Evolutionary conservation across 1,140 invertebrate species (phyloP), one percentile per base, ranked within the genome.

Genomic region (Sesamia nonagrioides): DNA sequence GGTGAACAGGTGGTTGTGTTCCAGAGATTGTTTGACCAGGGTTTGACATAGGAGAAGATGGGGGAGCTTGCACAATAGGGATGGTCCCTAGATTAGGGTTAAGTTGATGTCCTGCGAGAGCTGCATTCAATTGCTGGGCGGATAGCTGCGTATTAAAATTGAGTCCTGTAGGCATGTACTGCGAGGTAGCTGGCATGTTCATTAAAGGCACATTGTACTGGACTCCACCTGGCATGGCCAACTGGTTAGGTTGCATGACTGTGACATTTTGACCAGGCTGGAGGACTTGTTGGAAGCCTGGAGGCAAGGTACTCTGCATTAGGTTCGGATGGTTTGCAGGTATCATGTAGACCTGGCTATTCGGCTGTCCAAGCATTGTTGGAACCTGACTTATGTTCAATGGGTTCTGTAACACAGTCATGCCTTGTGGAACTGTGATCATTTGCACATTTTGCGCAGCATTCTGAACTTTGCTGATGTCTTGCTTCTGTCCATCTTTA

Each of bases 341-440:
- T 79, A 94, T 94, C 93, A 94, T 94, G 77, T 94, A 94, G 2
- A 94, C 93, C 82, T 94, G 93, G 77, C 91, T 94, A 56, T 94
- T 94, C 0, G 86, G 92, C 61, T 94, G 93, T 0, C 92, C 91
- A 11, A 94, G 85, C 18, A 94, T 81, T 0, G 90, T 91, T 0
- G 92, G 91, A 89, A 94, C 91, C 75, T 94, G 93, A 54, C 89
- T 87, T 33, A 94, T 90, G 68, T 93, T 94, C 7, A 94, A 76
- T 0, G 91, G 93, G 72, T 94, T 94, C 72, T 94, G 93, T 15
- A 94, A 76, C 0, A 94, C 91, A 6, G 93, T 94, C 93, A 94
- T 94, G 15, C 93, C 93, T 18, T 88, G 91, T 0, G 93, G 93
- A 0, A 94, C 91, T 6, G 91, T 94, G 71, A 94, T 94, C 93